phyloP scores from a whole-genome alignment of 2,113 vertebrate genomes.

The Limanda limanda region DNA sequence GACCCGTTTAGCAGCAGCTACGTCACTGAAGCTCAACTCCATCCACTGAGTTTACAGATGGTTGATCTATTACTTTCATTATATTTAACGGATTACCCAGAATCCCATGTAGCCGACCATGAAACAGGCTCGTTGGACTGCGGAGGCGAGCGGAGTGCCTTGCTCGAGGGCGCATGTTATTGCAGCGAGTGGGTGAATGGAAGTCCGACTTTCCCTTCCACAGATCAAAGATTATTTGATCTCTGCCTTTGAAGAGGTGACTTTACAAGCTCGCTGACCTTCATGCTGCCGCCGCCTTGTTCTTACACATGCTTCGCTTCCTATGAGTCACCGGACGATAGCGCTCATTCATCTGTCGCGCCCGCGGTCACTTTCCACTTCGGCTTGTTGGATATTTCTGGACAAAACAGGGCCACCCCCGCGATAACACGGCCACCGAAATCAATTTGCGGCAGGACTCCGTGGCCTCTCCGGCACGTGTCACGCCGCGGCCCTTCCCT shows the following conservation, averaged over 20 bases:
- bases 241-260: neutral
- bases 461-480: conserved; percentile 37
- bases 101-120: conserved; percentile 9
- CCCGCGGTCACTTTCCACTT: neutral
- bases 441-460: conserved; percentile 56
- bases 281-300: neutral
- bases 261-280: conserved; percentile 21
- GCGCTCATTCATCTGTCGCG: neutral
- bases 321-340: neutral
- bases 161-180: conserved; percentile 32
- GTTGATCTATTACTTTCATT: conserved; percentile 51
- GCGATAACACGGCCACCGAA: conserved; percentile 6
- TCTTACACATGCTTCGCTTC: neutral
- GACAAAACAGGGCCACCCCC: conserved; percentile 20
- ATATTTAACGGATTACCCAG: conserved; percentile 25
- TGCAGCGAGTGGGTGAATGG: neutral
- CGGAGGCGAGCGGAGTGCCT: neutral
- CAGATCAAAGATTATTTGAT: conserved; percentile 18
- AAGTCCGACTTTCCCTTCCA: neutral
- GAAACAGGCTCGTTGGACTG: neutral
- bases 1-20: neutral
- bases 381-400: conserved; percentile 26
- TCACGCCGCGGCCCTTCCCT: conserved; percentile 50
- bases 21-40: neutral
- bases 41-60: neutral